Base-by-base conservation (phyloP, 2,113 vertebrate genomes). In the Enhydra lutris region DNA sequence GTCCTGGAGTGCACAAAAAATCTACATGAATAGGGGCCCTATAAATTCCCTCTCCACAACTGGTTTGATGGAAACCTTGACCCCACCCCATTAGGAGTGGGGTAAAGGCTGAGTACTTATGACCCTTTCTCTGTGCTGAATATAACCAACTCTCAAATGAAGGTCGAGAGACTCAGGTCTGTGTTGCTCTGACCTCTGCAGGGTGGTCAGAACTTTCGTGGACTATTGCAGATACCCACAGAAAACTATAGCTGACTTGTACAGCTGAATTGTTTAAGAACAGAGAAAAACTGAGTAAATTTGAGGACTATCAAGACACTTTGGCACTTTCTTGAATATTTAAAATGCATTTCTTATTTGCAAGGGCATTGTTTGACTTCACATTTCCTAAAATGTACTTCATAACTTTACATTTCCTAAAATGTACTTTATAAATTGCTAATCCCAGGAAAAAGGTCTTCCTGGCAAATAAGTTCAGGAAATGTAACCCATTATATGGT, bases 341-440 rank as follows among this genome's bases (percentile, higher is more conserved):
- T 89, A 87, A 93, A 95, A 93, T 59, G 4, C 31, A 57, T 45
- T 91, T 95, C 4, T 65, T 81, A 50, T 50, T 94, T 95, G 36
- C 20, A 69, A 96, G 52, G 45, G 36, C 17, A 61, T 3, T 89
- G 15, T 73, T 89, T 74, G 39, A 91, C 39, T 81, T 45, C 94
- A 26, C 34, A 76, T 47, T 82, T 95, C 29, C 73, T 57, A 92
- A 96, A 31, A 82, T 7, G 4, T 81, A 91, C 42, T 89, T 93
- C 79, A 55, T 80, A 97, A 89, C 34, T 80, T n/a, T 95, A 26
- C 36, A 71, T 45, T 81, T 94, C 23, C 65, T 55, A 89, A 96
- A 31, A 82, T 8, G 4, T 81, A 89, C 45, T 86, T 95, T 74
- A 61, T 80, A 97, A 82, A 86, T 18, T 26, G 10, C 24, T 34